Evolutionary conservation across 2,113 vertebrate genomes (phyloP).

Genomic region (Hepsetus odoe): DNA sequence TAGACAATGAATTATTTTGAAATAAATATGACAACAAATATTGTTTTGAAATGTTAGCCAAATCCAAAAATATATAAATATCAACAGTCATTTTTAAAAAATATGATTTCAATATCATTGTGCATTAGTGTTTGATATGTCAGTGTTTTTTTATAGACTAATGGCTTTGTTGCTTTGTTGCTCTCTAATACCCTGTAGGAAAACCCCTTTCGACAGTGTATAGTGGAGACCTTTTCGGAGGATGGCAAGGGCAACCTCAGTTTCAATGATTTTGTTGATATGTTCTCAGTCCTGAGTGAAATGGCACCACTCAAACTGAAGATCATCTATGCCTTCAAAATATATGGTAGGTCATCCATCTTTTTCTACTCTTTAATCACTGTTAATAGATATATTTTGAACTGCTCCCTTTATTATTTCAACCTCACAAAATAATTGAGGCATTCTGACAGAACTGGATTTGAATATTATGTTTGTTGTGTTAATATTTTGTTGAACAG

Average conservation of each 20-base stretch:
- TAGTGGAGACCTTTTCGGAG: constrained; percentile 91
- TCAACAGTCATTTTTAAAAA: too few species aligned
- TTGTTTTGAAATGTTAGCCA: too few species aligned
- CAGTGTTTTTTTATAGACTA: too few species aligned
- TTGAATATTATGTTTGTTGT: not conserved
- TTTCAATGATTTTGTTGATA: constrained; percentile 96
- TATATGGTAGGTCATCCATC: constrained; percentile 79
- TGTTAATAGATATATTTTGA: not conserved
- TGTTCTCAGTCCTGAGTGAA: constrained; percentile 96
- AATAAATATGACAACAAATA: too few species aligned
- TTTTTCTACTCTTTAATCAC: not conserved
- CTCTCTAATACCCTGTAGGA: constrained; percentile 79
- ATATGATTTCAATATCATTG: too few species aligned
- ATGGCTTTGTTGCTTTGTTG: too few species aligned
- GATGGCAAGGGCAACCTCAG: constrained; percentile 90
- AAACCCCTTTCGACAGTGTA: constrained; percentile 91
- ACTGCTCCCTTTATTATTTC: too few species aligned
- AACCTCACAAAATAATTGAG: too few species aligned
- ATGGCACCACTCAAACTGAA: constrained; percentile 93
- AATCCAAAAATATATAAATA: too few species aligned
- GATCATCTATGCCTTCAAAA: constrained; percentile 95
- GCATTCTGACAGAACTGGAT: too few species aligned
- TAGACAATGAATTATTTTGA: too few species aligned
- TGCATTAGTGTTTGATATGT: too few species aligned
- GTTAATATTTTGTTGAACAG: not conserved